Percentiles rank a stretch among this genome's conserved stretches.
phyloP scores from a whole-genome alignment of 2,888 invertebrate genomes.

The Tachina lurida region DNA sequence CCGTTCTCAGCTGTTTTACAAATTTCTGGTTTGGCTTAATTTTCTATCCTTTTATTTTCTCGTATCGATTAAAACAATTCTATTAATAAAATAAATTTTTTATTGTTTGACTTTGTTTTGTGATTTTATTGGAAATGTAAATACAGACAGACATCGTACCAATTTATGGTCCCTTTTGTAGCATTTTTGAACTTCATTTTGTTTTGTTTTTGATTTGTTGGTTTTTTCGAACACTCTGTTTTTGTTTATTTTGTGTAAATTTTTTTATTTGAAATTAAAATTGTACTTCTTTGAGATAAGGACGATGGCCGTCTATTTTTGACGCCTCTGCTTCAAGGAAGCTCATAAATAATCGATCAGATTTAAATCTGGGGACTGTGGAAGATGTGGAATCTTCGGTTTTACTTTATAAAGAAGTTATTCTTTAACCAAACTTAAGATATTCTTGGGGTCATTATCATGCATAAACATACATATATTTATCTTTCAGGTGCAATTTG shows the following conservation, averaged over 20 bases:
- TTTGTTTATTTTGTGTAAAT: neutral
- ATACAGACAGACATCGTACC: slow-evolving; percentile 51
- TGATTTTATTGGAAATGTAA: slow-evolving; percentile 49
- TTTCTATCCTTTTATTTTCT: slow-evolving; percentile 11
- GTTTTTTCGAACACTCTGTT: neutral
- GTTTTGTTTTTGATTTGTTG: slow-evolving; percentile 8
- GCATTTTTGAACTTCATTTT: slow-evolving; percentile 2
- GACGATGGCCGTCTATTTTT: too few relatives aligned
- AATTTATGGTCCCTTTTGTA: slow-evolving; percentile 22
- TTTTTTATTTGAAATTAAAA: neutral
- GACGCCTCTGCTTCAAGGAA: too few relatives aligned
- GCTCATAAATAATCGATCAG: too few relatives aligned
- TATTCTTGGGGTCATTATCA: too few relatives aligned
- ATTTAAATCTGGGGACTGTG: too few relatives aligned
- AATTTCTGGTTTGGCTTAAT: slow-evolving; percentile 4
- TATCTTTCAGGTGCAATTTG: too few relatives aligned
- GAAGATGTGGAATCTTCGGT: too few relatives aligned
- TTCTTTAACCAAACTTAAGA: too few relatives aligned
- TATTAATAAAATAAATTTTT: slow-evolving; percentile 7
- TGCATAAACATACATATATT: too few relatives aligned
- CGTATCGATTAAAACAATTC: neutral
- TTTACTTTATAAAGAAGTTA: too few relatives aligned
- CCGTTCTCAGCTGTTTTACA: slow-evolving; percentile 14
- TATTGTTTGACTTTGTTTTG: slow-evolving; percentile 16
- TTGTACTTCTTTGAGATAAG: too few relatives aligned